A percentile compares a stretch with the other conserved stretches of the same genome.
Evolutionary conservation across 1,140 invertebrate species (phyloP).

Genomic region (Probaryconus sp.): DNA sequence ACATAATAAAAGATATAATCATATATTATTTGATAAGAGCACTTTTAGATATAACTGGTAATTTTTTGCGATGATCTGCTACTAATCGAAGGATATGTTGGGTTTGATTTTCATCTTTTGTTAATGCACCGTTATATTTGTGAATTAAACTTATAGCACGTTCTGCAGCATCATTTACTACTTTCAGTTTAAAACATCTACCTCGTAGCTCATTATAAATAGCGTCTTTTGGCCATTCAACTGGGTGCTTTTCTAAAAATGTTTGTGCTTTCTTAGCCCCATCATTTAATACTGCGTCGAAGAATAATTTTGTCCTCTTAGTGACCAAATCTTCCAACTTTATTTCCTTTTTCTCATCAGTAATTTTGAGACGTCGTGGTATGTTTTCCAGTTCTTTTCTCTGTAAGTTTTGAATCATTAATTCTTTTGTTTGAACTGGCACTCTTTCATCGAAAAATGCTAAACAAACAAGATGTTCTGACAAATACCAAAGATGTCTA

Average conservation of each 20-base stretch:
- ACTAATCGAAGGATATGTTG: too few species aligned
- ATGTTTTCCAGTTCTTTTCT: not conserved
- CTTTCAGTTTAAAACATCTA: not conserved
- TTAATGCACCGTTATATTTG: not conserved
- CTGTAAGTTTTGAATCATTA: not conserved
- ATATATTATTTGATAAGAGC: too few species aligned
- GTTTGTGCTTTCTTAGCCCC: too few species aligned
- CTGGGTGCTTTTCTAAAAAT: not conserved
- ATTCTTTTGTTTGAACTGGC: not conserved
- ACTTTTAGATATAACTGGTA: too few species aligned
- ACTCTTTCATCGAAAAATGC: not conserved
- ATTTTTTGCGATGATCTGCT: too few species aligned
- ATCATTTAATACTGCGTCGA: not conserved
- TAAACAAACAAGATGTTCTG: not conserved
- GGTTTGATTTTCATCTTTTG: too few species aligned
- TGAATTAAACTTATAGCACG: not conserved
- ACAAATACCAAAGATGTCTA: constrained; percentile 10
- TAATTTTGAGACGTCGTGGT: not conserved
- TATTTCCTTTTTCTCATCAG: not conserved
- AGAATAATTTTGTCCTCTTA: not conserved
- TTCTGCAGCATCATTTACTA: constrained; percentile 10
- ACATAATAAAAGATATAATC: too few species aligned
- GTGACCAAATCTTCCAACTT: not conserved
- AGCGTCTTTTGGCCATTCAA: not conserved
- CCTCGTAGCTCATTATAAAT: not conserved